These are phyloP conservation scores for Aleadryas rufinucha DNA, from an alignment of 2,113 vertebrate species.

Conservation along the genomic window DNA sequence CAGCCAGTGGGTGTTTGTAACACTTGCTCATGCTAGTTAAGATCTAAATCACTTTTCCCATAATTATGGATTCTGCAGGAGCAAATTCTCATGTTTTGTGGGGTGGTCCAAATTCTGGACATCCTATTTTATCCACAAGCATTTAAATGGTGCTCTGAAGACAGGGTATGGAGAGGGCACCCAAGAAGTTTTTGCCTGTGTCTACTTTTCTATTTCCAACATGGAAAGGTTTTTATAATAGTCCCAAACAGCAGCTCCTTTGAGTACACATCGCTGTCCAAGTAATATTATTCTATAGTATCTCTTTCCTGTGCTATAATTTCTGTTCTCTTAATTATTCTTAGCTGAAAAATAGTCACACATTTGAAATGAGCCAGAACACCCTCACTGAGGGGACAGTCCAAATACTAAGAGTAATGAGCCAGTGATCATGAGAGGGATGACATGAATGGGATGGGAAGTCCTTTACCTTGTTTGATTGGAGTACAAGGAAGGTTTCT, in stretches of 20 bases:
- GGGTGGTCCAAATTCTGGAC: background rate
- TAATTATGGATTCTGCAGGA: background rate
- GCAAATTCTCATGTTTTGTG: background rate
- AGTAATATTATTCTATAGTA: background rate
- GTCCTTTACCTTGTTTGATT: background rate
- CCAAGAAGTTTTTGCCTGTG: background rate
- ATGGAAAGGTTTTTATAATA: background rate
- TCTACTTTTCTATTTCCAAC: background rate
- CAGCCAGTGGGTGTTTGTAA: background rate
- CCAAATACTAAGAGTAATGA: background rate
- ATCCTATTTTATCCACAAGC: background rate
- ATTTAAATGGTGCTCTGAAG: background rate
- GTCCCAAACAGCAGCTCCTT: background rate
- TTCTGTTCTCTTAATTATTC: background rate
- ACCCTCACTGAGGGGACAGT: background rate
- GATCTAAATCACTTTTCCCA: background rate
- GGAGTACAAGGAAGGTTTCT: background rate
- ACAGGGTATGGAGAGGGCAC: background rate
- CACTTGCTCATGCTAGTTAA: background rate
- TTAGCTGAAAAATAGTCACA: background rate
- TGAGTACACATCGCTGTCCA: background rate
- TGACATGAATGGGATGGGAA: background rate
- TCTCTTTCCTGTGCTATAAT: background rate
- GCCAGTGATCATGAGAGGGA: background rate
- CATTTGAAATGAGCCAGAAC: background rate